Evolutionary conservation across 2,113 vertebrate species (phyloP), one percentile per base, ranked within the genome.

Genomic region (Ia io): DNA sequence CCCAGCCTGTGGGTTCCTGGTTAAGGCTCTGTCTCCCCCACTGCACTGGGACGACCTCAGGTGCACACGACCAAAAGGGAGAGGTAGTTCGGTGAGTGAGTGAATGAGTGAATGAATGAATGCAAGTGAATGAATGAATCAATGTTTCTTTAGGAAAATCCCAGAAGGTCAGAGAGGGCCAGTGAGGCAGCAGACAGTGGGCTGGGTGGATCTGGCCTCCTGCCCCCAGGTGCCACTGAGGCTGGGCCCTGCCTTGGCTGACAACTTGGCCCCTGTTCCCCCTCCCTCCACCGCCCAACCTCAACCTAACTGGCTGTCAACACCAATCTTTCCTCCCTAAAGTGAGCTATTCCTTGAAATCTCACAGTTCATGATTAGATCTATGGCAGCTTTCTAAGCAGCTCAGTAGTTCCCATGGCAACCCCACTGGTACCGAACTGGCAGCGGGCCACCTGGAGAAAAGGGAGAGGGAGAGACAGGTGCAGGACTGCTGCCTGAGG

Each of bases 341-440:
- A 93, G 93, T 90, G 94, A 98, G 80, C 96, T 76, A 90, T 94
- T 95, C 93, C 97, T 97, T 96, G 96, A 97, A 97, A 92, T 92
- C 88, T 95, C 92, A 20, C 82, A 91, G 95, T 61, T 88, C 11
- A 1, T 90, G 95, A 97, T 97, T 96, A 97, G 97, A 97, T 97
- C 97, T 95, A 85, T 97, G 74, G 94, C 95, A 97, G 96, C 94
- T 98, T 97, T 93, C 93, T 97, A 96, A 97, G 88, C 90, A 0
- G 93, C 77, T 96, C 80, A 32, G 70, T 40, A 40, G 97, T 98
- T 97, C 87, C 97, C 91, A 97, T 97, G 95, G 93, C 79, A 97
- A 98, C 96, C 44, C 25, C 32, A 89, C 90, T 96, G 96, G 93
- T 83, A 59, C 90, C 84, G 11, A 5, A 69, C 94, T 97, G 97